These are phyloP conservation scores for Trichechus manatus DNA, from an alignment of 2,113 vertebrate species.

Conservation along the genomic window DNA sequence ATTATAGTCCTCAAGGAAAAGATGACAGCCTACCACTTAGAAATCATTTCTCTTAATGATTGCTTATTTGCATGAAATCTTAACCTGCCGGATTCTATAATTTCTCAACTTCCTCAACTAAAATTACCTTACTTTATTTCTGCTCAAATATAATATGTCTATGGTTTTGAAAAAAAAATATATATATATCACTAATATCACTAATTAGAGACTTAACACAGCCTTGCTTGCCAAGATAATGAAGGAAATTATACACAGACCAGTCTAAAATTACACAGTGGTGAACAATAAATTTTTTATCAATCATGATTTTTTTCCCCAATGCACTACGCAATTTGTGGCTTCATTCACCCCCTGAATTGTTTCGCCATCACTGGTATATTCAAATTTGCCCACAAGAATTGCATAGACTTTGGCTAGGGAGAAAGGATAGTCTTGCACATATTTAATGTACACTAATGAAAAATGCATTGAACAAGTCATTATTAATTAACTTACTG, in stretches of 20 bases:
- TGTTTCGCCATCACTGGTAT: slow-evolving; percentile 58
- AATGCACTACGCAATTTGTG: slow-evolving; percentile 69
- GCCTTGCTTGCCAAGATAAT: slow-evolving; percentile 78
- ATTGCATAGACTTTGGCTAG: not conserved
- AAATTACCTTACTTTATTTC: slow-evolving; percentile 75
- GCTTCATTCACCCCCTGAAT: slow-evolving; percentile 61
- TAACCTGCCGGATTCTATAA: slow-evolving; percentile 67
- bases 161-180: slow-evolving; percentile 67
- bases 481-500: slow-evolving; percentile 33
- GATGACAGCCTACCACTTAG: slow-evolving; percentile 41
- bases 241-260: slow-evolving; percentile 68
- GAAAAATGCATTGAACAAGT: slow-evolving; percentile 51
- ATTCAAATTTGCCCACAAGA: slow-evolving; percentile 55
- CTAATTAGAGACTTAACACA: slow-evolving; percentile 80
- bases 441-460: slow-evolving; percentile 60
- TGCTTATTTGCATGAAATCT: slow-evolving; percentile 79
- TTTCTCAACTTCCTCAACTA: slow-evolving; percentile 40
- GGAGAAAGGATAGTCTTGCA: slow-evolving; percentile 32
- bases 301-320: slow-evolving; percentile 71
- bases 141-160: slow-evolving; percentile 73
- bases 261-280: slow-evolving; percentile 78
- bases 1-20: slow-evolving; percentile 68
- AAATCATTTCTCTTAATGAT: slow-evolving; percentile 71
- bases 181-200: slow-evolving; percentile 65
- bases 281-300: slow-evolving; percentile 68